Percentiles rank a stretch among this genome's conserved stretches.
These are phyloP conservation scores for Apis laboriosa DNA, from an alignment of 1,140 invertebrate genomes.

Conservation along the genomic window DNA sequence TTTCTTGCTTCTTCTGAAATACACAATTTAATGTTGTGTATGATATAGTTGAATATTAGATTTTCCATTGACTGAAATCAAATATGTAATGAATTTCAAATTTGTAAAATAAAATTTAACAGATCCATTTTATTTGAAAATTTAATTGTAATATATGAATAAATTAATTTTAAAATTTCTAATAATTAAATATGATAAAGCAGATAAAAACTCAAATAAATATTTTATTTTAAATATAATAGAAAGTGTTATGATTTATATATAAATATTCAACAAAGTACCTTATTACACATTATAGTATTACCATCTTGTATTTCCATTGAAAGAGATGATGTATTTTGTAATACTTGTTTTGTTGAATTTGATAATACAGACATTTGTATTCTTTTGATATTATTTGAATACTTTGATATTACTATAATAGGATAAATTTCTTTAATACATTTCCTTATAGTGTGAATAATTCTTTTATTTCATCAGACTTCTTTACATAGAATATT, in stretches of 20 bases:
- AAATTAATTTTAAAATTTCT: not conserved
- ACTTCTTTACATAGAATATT: not conserved
- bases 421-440: conserved; percentile 59
- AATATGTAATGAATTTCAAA: conserved; percentile 30
- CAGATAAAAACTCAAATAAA: not conserved
- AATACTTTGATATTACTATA: conserved; percentile 50
- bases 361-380: conserved; percentile 58
- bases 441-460: not conserved
- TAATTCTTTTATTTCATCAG: not conserved
- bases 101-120: conserved; percentile 23
- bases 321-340: conserved; percentile 27
- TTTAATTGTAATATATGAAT: not conserved
- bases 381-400: conserved; percentile 57
- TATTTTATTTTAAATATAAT: not conserved
- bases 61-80: conserved; percentile 26
- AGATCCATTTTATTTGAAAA: not conserved
- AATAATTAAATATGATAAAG: not conserved
- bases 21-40: conserved; percentile 39
- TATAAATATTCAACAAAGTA: conserved; percentile 15
- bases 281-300: conserved; percentile 47
- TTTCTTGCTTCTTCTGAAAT: conserved; percentile 46
- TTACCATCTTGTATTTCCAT: conserved; percentile 53
- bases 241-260: not conserved
- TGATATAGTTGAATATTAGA: conserved; percentile 32
- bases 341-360: conserved; percentile 47